Base-by-base conservation (phyloP, 2,888 invertebrate species). In the Drosophila antonietae region DNA sequence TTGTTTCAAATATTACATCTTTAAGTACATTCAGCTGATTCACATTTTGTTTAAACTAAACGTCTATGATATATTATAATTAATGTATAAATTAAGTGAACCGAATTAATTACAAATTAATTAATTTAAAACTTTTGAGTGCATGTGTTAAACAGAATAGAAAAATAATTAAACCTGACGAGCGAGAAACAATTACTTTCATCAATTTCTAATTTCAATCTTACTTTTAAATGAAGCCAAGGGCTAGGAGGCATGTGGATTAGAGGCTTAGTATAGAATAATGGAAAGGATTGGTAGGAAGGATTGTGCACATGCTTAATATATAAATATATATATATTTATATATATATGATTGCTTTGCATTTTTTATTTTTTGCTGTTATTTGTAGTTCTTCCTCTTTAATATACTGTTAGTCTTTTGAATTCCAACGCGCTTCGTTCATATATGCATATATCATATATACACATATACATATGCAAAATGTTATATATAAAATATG, bases 401-500 rank as follows among this genome's bases (percentile, higher is more conserved):
- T 72, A 73, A 82, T 83, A 81, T 85, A 75, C 76, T 75, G 84
- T 89, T 90, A 89, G 89, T 89, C 90, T 90, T 89, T 86, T 90
- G 73, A 88, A 83, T 88, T 88, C 75, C 82, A 71, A 73, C 75
- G 82, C 78, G 82, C 78, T 75, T 72, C 68, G 68, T 70, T 64
- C 57, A 66, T 62, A 68, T 68, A 76, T 67, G 73, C 63, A 65
- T 68, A 68, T 76, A 58, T 73, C 63, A 75, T 56, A 80, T 76
- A 77, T 68, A 74, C 65, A 66, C 67, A 83, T 64, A 81, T 68
- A 71, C 73, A 68, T 74, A 66, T 77, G 65, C 78, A 78, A 80
- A 83, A 80, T 77, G 67, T 75, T 83, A 23, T 88, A 88, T 84
- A 88, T 86, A 88, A 86, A 86, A 86, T 88, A 86, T 87, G 73